Percentiles rank a stretch among this genome's conserved stretches.
Conservation (phyloP, 1,140 invertebrate genomes). For the Drosophila elegans region DNA sequence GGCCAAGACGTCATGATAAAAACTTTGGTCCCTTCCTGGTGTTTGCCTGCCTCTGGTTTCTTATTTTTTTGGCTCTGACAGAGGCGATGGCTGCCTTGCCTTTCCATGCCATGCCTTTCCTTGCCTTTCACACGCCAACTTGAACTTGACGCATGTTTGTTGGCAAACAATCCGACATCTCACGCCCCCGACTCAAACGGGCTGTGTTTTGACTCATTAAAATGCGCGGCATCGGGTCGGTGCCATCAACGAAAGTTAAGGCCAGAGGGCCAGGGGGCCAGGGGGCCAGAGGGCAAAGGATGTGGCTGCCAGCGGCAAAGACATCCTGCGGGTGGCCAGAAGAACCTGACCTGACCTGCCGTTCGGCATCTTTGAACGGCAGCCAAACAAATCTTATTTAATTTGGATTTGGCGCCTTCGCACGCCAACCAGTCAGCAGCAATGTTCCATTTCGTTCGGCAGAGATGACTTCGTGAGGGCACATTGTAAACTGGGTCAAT, state of each 20-base stretch:
- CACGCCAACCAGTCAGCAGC: slow-evolving; percentile 14
- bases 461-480: slow-evolving; percentile 23
- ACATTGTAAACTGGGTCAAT: not conserved
- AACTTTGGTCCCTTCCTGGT: slow-evolving; percentile 50
- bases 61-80: slow-evolving; percentile 19
- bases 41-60: slow-evolving; percentile 26
- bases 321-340: slow-evolving; percentile 24
- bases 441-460: slow-evolving; percentile 3
- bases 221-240: slow-evolving; percentile 74
- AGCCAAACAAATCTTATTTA: slow-evolving; percentile 84
- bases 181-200: slow-evolving; percentile 29
- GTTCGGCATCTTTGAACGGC: slow-evolving; percentile 63
- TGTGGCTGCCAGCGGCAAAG: slow-evolving; percentile 4
- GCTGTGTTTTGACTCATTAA: slow-evolving; percentile 65
- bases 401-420: slow-evolving; percentile 75
- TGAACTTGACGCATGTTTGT: slow-evolving; percentile 82
- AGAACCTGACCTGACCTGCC: slow-evolving; percentile 62
- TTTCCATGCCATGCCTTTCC: slow-evolving; percentile 18
- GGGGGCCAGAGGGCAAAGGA: slow-evolving; percentile 8
- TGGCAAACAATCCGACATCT: slow-evolving; percentile 70
- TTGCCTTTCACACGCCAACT: slow-evolving; percentile 51
- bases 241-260: slow-evolving; percentile 73
- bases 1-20: slow-evolving; percentile 79
- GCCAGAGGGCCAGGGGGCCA: slow-evolving; percentile 12
- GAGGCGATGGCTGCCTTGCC: slow-evolving; percentile 35